Conservation (phyloP, 2,113 vertebrate genomes). For the Jacana jacana region DNA sequence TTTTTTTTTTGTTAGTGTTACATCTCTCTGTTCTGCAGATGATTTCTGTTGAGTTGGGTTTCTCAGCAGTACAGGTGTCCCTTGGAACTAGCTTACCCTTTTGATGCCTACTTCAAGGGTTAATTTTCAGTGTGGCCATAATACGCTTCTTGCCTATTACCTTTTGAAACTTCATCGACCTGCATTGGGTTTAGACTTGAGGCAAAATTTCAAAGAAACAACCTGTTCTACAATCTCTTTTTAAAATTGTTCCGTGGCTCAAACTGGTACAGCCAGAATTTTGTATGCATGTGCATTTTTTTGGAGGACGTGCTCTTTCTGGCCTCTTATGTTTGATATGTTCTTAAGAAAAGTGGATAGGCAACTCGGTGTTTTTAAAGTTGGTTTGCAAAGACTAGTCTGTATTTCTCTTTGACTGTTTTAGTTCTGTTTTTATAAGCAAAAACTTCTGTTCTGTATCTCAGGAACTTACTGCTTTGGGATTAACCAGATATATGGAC, state of each 20-base stretch:
- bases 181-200: neutral
- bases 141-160: neutral
- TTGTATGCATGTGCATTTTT: neutral
- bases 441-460: neutral
- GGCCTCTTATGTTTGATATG: neutral
- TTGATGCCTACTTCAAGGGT: neutral
- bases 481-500: neutral
- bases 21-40: slow-evolving; percentile 47
- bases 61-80: slow-evolving; percentile 63
- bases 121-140: slow-evolving; percentile 13
- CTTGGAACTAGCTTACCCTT: slow-evolving; percentile 43
- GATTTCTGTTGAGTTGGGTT: slow-evolving; percentile 51
- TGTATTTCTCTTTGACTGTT: neutral
- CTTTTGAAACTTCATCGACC: neutral
- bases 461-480: neutral
- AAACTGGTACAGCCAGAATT: neutral
- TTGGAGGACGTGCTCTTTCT: neutral
- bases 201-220: neutral
- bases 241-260: neutral
- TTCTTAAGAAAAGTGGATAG: neutral
- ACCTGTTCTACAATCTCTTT: neutral
- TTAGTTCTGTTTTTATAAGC: neutral
- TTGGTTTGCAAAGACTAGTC: neutral
- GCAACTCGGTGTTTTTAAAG: neutral
- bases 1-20: slow-evolving; percentile 23